A percentile compares a stretch with the other conserved stretches of the same genome.
Conservation (phyloP, 2,113 vertebrate genomes). For the Hypocryptadius cinnamomeus region DNA sequence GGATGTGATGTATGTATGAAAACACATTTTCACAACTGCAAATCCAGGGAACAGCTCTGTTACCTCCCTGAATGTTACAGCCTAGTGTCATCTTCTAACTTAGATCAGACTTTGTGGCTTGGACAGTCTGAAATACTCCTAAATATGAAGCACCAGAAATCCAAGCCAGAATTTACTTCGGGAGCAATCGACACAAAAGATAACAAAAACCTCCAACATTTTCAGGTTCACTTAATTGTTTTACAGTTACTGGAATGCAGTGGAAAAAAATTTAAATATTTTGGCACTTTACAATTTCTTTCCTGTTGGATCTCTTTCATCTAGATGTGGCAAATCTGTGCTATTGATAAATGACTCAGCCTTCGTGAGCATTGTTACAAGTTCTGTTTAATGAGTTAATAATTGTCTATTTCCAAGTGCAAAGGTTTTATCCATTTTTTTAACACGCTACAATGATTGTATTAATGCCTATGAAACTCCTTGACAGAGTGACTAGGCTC, state of each 20-base stretch:
- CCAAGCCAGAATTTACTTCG: not conserved
- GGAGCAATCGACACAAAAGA: not conserved
- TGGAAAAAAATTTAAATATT: not conserved
- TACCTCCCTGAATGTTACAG: slow-evolving; percentile 9
- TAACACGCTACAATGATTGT: slow-evolving; percentile 21
- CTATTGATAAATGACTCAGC: slow-evolving; percentile 14
- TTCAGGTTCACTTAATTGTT: not conserved
- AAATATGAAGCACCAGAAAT: not conserved
- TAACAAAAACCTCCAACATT: not conserved
- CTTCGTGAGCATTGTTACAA: slow-evolving; percentile 11
- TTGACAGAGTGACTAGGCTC: not conserved
- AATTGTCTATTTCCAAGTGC: slow-evolving; percentile 9
- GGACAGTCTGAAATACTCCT: not conserved
- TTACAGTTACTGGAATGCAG: not conserved
- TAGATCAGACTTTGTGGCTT: not conserved
- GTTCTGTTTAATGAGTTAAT: slow-evolving; percentile 14
- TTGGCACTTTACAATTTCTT: not conserved
- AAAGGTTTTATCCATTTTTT: slow-evolving; percentile 31
- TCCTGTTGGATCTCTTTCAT: not conserved
- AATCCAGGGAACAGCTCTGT: not conserved
- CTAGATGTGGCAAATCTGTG: not conserved
- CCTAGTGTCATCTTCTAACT: not conserved
- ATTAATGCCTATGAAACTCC: slow-evolving; percentile 39
- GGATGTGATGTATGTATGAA: not conserved
- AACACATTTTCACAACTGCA: not conserved